These are phyloP conservation scores for Sylvilagus floridanus DNA, from an alignment of 2,797 vertebrate species.

Conservation along the genomic window DNA sequence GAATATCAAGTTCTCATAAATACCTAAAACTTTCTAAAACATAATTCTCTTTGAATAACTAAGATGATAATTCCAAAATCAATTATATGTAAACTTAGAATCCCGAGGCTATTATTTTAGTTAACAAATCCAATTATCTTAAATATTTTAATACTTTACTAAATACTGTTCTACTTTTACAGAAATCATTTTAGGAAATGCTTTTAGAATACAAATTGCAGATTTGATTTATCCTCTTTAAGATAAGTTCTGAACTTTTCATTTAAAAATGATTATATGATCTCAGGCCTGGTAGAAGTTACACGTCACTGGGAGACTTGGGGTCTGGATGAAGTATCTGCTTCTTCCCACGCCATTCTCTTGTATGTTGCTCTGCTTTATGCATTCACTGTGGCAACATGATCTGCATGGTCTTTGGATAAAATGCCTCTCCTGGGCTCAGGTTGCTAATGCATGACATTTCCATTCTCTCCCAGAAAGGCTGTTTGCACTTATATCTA, in stretches of 20 bases:
- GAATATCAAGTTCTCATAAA: neutral
- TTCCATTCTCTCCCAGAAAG: neutral
- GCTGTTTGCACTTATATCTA: neutral
- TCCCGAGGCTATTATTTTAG: neutral
- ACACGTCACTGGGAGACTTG: neutral
- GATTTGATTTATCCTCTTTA: neutral
- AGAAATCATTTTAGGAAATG: neutral
- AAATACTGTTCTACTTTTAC: neutral
- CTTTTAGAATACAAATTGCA: neutral
- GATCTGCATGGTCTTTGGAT: neutral
- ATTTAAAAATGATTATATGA: neutral
- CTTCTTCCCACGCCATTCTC: neutral
- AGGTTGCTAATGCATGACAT: neutral
- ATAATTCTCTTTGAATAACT: conserved; percentile 8
- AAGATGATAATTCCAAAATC: conserved; percentile 2
- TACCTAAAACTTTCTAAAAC: neutral
- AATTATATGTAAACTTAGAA: conserved; percentile 40
- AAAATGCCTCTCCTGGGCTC: neutral
- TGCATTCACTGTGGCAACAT: neutral
- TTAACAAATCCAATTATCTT: neutral
- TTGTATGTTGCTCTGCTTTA: neutral
- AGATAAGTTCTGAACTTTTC: conserved; percentile 2
- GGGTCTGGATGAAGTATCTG: neutral
- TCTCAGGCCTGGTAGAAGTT: neutral
- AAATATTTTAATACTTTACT: neutral